These are phyloP conservation scores for Jacana jacana DNA, from an alignment of 2,113 vertebrate species.

Conservation along the genomic window DNA sequence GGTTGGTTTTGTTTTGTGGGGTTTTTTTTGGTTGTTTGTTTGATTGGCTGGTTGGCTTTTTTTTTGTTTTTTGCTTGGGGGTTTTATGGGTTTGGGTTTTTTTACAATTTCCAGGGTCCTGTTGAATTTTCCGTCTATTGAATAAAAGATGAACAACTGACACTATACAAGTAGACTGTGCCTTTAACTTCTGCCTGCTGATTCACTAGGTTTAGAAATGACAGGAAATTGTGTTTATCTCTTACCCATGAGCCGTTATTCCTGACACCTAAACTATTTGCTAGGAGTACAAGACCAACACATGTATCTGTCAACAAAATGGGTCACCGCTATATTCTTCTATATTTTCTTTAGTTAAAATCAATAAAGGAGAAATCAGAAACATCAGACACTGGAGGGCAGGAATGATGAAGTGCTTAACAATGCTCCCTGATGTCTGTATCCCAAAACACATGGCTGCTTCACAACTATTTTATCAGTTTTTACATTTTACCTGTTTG, in stretches of 20 bases:
- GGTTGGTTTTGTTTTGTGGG: no score
- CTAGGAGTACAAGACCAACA: conserved; percentile 29
- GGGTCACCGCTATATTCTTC: conserved; percentile 40
- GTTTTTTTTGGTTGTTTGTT: background rate
- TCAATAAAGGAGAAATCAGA: conserved; percentile 64
- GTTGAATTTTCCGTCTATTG: background rate
- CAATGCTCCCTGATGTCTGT: conserved; percentile 9
- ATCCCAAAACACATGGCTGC: background rate
- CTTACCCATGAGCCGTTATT: conserved; percentile 2
- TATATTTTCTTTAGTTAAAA: conserved; percentile 53
- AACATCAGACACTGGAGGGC: conserved; percentile 28
- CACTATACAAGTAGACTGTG: background rate
- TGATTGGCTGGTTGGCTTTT: background rate
- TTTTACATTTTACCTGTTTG: background rate
- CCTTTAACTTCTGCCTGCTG: background rate
- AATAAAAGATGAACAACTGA: background rate
- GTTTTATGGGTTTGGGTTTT: background rate
- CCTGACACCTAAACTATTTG: conserved; percentile 20
- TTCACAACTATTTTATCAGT: conserved; percentile 9
- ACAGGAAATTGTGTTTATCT: conserved; percentile 1
- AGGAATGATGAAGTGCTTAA: conserved; percentile 41
- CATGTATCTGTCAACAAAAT: conserved; percentile 30
- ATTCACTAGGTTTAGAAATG: background rate
- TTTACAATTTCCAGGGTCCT: background rate
- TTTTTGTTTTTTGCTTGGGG: no score